Evolutionary conservation across 2,797 vertebrate species (phyloP).

Genomic region (Xenentodon cancila): DNA sequence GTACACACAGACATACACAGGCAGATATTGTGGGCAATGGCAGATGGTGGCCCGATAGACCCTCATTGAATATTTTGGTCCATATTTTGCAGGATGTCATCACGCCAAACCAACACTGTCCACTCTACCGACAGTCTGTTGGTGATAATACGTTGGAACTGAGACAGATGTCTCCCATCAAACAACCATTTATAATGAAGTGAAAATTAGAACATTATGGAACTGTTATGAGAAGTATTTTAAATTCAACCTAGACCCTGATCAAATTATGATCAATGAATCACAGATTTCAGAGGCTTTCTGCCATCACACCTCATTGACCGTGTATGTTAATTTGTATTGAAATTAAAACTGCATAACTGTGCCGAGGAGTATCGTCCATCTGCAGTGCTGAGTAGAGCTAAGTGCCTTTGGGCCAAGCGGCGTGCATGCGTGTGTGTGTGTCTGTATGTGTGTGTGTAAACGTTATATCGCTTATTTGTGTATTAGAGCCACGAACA

Average conservation of each 20-base stretch:
- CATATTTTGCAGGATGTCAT: constrained; percentile 34
- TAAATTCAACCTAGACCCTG: constrained; percentile 15
- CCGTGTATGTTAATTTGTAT: constrained; percentile 28
- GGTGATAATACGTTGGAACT: constrained; percentile 51
- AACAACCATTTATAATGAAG: constrained; percentile 44
- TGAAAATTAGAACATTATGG: constrained; percentile 45
- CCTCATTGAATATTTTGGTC: constrained; percentile 31
- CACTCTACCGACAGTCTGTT: constrained; percentile 54
- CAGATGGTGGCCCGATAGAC: constrained; percentile 65
- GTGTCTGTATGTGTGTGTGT: constrained; percentile 46
- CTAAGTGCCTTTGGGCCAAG: too few relatives aligned
- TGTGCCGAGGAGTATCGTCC: constrained; percentile 29
- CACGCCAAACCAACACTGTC: constrained; percentile 47
- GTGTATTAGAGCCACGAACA: constrained; percentile 21
- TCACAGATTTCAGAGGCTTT: constrained; percentile 2
- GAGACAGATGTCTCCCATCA: constrained; percentile 67
- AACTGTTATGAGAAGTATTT: constrained; percentile 23
- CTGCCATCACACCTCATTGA: constrained; percentile 36
- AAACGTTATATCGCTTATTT: constrained; percentile 49
- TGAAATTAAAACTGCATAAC: constrained; percentile 43
- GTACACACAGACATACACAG: constrained; percentile 19
- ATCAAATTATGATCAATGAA: constrained; percentile 39
- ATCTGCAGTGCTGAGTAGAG: constrained; percentile 46
- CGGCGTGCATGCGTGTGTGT: constrained; percentile 25
- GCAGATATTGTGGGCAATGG: constrained; percentile 19